phyloP scores from a whole-genome alignment of 2,888 invertebrate species.

The Diploptera punctata region DNA sequence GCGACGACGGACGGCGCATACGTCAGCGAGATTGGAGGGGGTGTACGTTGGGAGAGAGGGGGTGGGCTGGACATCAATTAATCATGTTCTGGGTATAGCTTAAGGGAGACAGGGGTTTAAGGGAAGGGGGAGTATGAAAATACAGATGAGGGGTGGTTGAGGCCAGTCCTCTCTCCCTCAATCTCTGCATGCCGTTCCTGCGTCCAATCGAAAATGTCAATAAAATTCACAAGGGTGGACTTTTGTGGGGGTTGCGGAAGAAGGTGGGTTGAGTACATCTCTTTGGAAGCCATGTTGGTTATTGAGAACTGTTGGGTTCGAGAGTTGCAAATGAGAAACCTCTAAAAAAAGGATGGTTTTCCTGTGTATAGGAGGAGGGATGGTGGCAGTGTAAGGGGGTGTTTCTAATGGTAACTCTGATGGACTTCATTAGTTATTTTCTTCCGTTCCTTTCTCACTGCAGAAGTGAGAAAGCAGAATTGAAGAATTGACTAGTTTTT shows the following conservation, averaged over 20 bases:
- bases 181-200: conserved; percentile 33
- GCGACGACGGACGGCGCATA: conserved; percentile 25
- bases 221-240: conserved; percentile 34
- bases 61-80: conserved; percentile 38
- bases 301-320: conserved; percentile 20
- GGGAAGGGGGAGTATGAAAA: too few species aligned
- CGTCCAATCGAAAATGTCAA: conserved; percentile 38
- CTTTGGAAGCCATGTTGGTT: conserved; percentile 35
- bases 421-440: conserved; percentile 37
- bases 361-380: not conserved
- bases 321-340: conserved; percentile 31
- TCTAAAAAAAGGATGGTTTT: conserved; percentile 32
- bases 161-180: conserved; percentile 20
- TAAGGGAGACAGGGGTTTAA: conserved; percentile 20
- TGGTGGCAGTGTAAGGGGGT: not conserved
- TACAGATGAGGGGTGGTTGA: conserved; percentile 10
- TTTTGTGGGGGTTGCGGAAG: conserved; percentile 18
- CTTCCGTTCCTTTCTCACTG: not conserved
- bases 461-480: not conserved
- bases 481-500: not conserved
- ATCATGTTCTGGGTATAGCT: conserved; percentile 32
- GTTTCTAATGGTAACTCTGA: conserved; percentile 10
- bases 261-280: not conserved
- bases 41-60: not conserved
- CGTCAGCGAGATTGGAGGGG: conserved; percentile 15